Evolutionary conservation across 2,113 vertebrate species (phyloP), one percentile per base, ranked within the genome.

Genomic region (Brachyistius frenatus): DNA sequence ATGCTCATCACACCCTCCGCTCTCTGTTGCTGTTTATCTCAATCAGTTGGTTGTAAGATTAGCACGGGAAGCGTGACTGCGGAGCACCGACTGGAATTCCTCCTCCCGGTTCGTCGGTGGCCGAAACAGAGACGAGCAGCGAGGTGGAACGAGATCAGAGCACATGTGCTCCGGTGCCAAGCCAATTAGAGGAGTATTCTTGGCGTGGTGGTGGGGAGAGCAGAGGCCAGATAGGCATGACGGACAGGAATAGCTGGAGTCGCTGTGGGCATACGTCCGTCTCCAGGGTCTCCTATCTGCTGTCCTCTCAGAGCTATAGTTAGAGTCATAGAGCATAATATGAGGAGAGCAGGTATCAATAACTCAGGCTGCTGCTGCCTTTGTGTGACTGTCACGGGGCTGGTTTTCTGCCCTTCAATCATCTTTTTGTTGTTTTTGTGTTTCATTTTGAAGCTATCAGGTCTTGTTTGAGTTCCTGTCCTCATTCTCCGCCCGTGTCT

Each of bases 191-290:
- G 69, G 78, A 80, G 86, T 90, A 92, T 89, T 92, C 70, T 63
- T 85, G 86, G 86, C 4, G 70, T 68, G 83, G 76, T 66, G 64
- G 76, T 54, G 73, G 80, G 73, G 70, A 69, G 76, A 83, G 67
- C 61, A 52, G 75, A 41, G 76, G 79, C 76, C 72, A 8, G 67
- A 77, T 66, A 61, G 79, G 66, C 66, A 62, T 58, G 84, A 66
- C 39, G 13, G 88, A 93, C 86, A 86, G 83, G 91, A 95, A 95
- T 95, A 95, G 91, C 88, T 81, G 68, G 73, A 88, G 73, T 65
- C 69, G 65, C 46, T 23, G 70, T 83, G 86, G 88, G 81, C 88
- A 88, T 85, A 85, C 80, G 79, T 83, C 82, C 67, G 77, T 66
- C 64, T 84, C 71, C 74, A 58, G 66, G 84, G 56, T 55, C 60